These are phyloP conservation scores for Corythornis vintsioides DNA, from an alignment of 2,113 vertebrate species.

Conservation along the genomic window DNA sequence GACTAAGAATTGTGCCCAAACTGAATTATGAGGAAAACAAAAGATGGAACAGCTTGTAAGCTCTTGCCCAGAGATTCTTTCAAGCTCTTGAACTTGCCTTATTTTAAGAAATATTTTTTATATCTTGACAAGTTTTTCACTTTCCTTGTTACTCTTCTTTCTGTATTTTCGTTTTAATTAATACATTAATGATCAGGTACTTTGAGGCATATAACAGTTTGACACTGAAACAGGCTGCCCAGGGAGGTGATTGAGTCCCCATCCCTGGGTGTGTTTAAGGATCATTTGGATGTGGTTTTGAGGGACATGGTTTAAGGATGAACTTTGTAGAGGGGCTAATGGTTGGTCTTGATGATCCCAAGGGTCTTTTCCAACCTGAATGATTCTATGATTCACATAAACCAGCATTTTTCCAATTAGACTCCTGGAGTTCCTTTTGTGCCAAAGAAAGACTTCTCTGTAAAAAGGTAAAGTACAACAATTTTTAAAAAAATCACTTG, in stretches of 20 bases:
- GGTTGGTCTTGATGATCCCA: too few relatives aligned
- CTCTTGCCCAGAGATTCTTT: neutral
- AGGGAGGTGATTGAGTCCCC: too few relatives aligned
- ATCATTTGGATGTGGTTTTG: too few relatives aligned
- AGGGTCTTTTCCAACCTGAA: too few relatives aligned
- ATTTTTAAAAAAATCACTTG: neutral
- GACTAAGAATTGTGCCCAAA: neutral
- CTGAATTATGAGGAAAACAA: neutral
- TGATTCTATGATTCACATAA: neutral
- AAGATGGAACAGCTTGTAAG: neutral
- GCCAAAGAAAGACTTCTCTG: neutral
- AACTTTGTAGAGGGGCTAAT: too few relatives aligned
- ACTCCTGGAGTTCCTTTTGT: neutral
- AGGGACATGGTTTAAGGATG: too few relatives aligned
- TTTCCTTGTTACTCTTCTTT: neutral
- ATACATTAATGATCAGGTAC: neutral
- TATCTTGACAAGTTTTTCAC: neutral
- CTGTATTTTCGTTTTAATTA: neutral
- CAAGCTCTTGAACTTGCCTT: neutral
- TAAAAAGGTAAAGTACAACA: neutral
- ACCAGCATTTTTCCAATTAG: neutral
- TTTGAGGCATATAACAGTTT: neutral
- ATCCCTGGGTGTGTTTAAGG: too few relatives aligned
- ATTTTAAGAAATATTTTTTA: neutral
- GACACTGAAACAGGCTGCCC: too few relatives aligned